phyloP scores from a whole-genome alignment of 2,797 vertebrate species.

The Poeciliopsis turneri region DNA sequence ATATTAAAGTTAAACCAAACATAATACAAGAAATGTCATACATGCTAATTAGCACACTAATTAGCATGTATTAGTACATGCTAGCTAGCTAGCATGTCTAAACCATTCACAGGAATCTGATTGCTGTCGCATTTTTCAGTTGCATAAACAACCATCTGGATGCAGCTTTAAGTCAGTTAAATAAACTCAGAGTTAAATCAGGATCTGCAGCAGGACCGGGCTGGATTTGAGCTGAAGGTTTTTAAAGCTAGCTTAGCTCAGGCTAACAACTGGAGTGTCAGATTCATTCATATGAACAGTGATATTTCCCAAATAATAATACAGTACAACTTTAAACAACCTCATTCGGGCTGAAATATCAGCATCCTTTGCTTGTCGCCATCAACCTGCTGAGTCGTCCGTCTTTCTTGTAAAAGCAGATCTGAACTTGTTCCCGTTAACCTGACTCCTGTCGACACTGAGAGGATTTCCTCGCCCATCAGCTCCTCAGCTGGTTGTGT shows the following conservation, averaged over 20 bases:
- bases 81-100: background rate
- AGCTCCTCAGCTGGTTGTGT: too few relatives aligned
- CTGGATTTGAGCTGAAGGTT: too few relatives aligned
- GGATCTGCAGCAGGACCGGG: too few relatives aligned
- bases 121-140: too few relatives aligned
- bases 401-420: background rate
- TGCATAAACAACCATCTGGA: too few relatives aligned
- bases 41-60: background rate
- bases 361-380: background rate
- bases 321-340: too few relatives aligned
- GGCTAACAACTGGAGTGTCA: background rate
- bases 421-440: background rate
- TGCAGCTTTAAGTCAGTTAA: too few relatives aligned
- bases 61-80: background rate
- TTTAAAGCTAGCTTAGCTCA: too few relatives aligned
- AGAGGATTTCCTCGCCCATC: background rate
- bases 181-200: too few relatives aligned
- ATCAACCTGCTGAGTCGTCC: background rate
- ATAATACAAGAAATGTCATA: background rate
- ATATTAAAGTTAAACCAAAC: background rate
- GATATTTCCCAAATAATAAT: background rate
- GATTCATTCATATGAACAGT: background rate
- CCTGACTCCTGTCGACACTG: too few relatives aligned
- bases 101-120: too few relatives aligned
- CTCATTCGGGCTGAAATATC: background rate